phyloP scores from a whole-genome alignment of 1,140 invertebrate species.

The Zaprionus lachaisei region DNA sequence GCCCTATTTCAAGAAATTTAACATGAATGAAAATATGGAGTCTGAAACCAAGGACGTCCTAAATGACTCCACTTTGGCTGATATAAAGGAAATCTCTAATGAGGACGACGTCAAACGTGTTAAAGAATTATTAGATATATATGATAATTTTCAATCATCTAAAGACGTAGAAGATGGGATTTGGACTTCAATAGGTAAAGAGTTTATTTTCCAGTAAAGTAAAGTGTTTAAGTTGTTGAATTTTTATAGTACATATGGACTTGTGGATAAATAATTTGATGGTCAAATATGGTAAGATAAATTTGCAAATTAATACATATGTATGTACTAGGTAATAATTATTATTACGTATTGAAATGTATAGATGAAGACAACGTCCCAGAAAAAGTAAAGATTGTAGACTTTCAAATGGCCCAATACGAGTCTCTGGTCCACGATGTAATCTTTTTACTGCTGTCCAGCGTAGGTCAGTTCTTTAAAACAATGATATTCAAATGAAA shows the following conservation, averaged over 20 bases:
- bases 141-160: slow-evolving; percentile 39
- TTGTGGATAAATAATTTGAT: slow-evolving; percentile 88
- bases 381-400: slow-evolving; percentile 86
- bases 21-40: slow-evolving; percentile 64
- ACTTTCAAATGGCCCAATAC: slow-evolving; percentile 87
- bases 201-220: not conserved
- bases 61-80: slow-evolving; percentile 41
- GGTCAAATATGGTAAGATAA: slow-evolving; percentile 79
- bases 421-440: slow-evolving; percentile 86
- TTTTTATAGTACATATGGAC: slow-evolving; percentile 86
- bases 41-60: slow-evolving; percentile 24
- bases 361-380: slow-evolving; percentile 75
- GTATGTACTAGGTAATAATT: not conserved
- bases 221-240: not conserved
- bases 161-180: slow-evolving; percentile 57
- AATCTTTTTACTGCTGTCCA: slow-evolving; percentile 86
- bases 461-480: slow-evolving; percentile 69
- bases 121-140: slow-evolving; percentile 40
- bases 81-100: slow-evolving; percentile 42
- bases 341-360: not conserved
- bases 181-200: slow-evolving; percentile 73
- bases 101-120: slow-evolving; percentile 43
- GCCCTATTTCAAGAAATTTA: slow-evolving; percentile 77
- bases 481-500: not conserved
- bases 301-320: not conserved